These are phyloP conservation scores for Holothuria glaberrima DNA, from an alignment of 35 echinoderm and acorn worm species.

Conservation along the genomic window DNA sequence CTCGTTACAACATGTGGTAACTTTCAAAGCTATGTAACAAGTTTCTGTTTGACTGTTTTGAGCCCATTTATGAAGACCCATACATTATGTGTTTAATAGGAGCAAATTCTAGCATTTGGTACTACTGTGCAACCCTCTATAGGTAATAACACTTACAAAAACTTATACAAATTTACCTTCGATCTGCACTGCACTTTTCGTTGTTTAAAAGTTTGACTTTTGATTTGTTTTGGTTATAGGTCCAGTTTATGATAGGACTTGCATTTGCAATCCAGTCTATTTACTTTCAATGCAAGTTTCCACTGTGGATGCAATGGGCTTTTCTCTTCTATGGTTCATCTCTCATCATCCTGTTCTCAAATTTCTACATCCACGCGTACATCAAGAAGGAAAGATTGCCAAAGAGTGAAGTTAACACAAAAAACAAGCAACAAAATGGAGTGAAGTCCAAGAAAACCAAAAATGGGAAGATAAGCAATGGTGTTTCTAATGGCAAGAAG, in stretches of 20 bases:
- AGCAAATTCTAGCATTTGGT: too few species aligned
- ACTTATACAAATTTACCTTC: too few species aligned
- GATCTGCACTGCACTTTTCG: too few species aligned
- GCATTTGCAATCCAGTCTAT: slow-evolving; percentile 82
- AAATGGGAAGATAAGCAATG: background rate
- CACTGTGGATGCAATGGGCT: slow-evolving; percentile 92
- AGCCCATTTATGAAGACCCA: too few species aligned
- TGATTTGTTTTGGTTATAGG: slow-evolving; percentile 49
- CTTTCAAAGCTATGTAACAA: too few species aligned
- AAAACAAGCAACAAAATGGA: background rate
- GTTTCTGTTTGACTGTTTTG: too few species aligned
- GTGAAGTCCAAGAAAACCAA: background rate
- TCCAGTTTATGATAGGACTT: slow-evolving; percentile 84
- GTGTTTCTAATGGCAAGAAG: slow-evolving; percentile 5
- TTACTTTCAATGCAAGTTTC: slow-evolving; percentile 90
- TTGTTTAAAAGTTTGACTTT: too few species aligned
- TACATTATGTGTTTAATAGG: too few species aligned
- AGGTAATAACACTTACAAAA: too few species aligned
- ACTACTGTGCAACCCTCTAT: too few species aligned
- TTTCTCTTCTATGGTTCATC: slow-evolving; percentile 78
- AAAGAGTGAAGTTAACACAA: slow-evolving; percentile 58
- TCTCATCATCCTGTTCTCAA: slow-evolving; percentile 85
- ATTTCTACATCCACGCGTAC: slow-evolving; percentile 99
- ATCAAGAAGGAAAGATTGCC: slow-evolving; percentile 81
- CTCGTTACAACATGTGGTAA: too few species aligned